These are phyloP conservation scores for Nycticryphes semicollaris DNA, from an alignment of 2,113 vertebrate genomes.

Conservation along the genomic window DNA sequence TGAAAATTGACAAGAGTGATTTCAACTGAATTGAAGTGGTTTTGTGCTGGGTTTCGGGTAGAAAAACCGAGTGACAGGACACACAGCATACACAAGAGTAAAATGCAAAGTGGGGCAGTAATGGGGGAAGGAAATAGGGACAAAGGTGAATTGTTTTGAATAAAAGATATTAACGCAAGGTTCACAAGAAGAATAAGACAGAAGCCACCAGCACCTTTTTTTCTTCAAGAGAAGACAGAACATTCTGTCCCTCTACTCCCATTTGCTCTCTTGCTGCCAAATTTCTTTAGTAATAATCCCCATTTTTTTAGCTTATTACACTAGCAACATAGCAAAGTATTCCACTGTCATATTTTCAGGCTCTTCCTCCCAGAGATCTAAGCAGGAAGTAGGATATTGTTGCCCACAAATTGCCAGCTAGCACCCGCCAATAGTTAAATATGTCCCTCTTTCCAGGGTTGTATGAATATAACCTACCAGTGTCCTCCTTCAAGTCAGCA, in stretches of 20 bases:
- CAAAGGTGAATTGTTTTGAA: not conserved
- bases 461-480: not conserved
- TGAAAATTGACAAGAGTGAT: not conserved
- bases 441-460: not conserved
- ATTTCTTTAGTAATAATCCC: not conserved
- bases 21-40: not conserved
- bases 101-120: not conserved
- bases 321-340: not conserved
- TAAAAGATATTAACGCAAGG: not conserved
- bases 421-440: not conserved
- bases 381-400: not conserved
- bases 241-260: not conserved
- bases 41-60: not conserved
- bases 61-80: not conserved
- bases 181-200: not conserved
- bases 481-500: not conserved
- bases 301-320: not conserved
- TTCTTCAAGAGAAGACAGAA: not conserved
- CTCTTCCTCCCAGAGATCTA: not conserved
- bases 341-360: not conserved
- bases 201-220: not conserved
- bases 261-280: not conserved
- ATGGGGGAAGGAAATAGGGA: not conserved
- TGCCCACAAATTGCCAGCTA: not conserved
- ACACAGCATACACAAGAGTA: not conserved